phyloP scores from a whole-genome alignment of 2,888 invertebrate species.

The Malacosoma neustria region DNA sequence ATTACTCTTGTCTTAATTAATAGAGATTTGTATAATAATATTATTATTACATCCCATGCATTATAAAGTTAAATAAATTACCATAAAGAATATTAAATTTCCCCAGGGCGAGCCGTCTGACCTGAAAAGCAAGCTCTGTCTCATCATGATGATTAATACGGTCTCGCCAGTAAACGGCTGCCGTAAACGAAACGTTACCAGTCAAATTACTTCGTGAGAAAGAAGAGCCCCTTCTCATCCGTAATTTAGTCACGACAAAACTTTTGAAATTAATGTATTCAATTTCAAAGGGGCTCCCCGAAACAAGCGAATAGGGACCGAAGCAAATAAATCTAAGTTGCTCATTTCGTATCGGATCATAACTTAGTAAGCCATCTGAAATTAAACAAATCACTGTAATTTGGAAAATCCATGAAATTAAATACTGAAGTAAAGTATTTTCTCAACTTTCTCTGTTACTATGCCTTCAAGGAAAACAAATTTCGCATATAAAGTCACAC shows the following conservation, averaged over 20 bases:
- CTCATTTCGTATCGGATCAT: constrained; percentile 34
- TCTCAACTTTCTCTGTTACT: too few species aligned
- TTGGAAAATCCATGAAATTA: too few species aligned
- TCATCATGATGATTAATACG: constrained; percentile 27
- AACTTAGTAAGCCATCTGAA: constrained; percentile 55
- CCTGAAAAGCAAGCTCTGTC: constrained; percentile 11
- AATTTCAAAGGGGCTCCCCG: constrained; percentile 35
- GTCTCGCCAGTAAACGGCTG: constrained; percentile 21
- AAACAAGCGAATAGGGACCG: constrained; percentile 46
- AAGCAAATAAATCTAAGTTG: constrained; percentile 49
- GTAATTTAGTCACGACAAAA: constrained; percentile 32
- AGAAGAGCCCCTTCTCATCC: constrained; percentile 22
- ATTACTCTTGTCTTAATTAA: too few species aligned
- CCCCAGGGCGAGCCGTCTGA: constrained; percentile 4
- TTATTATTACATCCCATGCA: too few species aligned
- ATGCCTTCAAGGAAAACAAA: too few species aligned
- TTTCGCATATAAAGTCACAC: too few species aligned
- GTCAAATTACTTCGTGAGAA: constrained; percentile 27
- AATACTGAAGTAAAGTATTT: too few species aligned
- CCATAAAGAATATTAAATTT: too few species aligned
- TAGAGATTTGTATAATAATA: too few species aligned
- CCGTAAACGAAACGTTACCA: constrained; percentile 24
- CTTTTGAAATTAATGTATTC: constrained; percentile 46
- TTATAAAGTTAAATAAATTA: too few species aligned
- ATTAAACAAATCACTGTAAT: constrained; percentile 29